Conservation (phyloP, 2,888 invertebrate species). For the Noctua pronuba region DNA sequence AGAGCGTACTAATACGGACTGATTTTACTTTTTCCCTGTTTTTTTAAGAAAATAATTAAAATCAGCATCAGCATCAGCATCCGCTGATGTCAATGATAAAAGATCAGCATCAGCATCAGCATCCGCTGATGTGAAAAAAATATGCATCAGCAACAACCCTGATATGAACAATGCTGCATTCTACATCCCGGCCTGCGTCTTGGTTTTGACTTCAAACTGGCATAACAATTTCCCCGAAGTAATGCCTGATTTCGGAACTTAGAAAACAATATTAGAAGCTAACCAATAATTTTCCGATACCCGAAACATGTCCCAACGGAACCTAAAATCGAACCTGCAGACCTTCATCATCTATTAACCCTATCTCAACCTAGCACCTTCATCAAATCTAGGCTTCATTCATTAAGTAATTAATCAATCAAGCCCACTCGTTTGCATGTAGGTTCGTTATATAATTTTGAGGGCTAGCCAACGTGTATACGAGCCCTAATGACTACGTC, state of each 20-base stretch:
- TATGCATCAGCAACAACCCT: no score
- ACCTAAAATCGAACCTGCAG: background rate
- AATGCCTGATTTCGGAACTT: background rate
- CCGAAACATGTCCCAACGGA: background rate
- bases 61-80: no score
- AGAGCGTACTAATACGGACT: no score
- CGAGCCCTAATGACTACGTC: slow-evolving; percentile 19
- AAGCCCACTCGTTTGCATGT: slow-evolving; percentile 18
- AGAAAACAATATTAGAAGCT: background rate
- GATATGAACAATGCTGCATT: no score
- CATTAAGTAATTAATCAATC: slow-evolving; percentile 48
- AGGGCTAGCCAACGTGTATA: slow-evolving; percentile 1
- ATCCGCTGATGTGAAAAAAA: no score
- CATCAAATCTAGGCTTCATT: slow-evolving; percentile 33
- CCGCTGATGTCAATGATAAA: no score
- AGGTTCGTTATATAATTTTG: background rate
- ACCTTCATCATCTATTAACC: slow-evolving; percentile 18
- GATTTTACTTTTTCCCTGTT: no score
- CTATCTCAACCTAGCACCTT: slow-evolving; percentile 32
- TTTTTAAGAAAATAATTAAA: no score
- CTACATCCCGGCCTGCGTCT: no score
- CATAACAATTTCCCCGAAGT: background rate
- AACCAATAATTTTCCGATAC: background rate
- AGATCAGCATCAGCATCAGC: no score
- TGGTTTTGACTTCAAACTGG: no score